phyloP scores from a whole-genome alignment of 2,888 invertebrate species.

The Amaurobius ferox region DNA sequence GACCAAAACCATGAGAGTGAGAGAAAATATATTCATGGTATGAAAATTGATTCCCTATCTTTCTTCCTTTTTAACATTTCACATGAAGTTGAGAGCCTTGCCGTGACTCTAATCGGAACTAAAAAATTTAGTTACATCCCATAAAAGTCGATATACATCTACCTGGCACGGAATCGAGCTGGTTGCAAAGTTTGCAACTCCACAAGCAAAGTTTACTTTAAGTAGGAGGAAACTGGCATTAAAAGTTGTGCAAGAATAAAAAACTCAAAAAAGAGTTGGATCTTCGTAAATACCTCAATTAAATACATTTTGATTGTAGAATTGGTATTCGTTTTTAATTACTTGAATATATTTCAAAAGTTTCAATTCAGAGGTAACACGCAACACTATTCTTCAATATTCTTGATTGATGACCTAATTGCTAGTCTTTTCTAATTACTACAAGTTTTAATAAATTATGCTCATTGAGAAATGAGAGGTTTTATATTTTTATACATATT shows the following conservation, averaged over 20 bases:
- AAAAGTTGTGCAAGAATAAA: not conserved
- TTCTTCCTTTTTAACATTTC: slow-evolving; percentile 42
- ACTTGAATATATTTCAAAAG: no score
- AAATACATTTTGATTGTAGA: not conserved
- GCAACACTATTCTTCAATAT: no score
- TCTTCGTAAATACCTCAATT: not conserved
- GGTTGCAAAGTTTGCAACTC: slow-evolving; percentile 5
- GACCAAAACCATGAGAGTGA: slow-evolving; percentile 44
- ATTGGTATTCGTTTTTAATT: not conserved
- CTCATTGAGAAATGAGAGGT: no score
- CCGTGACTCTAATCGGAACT: slow-evolving; percentile 56
- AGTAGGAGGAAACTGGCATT: no score
- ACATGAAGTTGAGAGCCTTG: slow-evolving; percentile 42
- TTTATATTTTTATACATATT: no score
- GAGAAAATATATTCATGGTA: slow-evolving; percentile 63
- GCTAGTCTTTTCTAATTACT: no score
- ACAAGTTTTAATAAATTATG: no score
- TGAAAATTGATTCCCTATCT: slow-evolving; percentile 69
- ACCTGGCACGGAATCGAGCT: slow-evolving; percentile 40
- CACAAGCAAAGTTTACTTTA: no score
- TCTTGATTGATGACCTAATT: no score
- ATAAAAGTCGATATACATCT: slow-evolving; percentile 54
- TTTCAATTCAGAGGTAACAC: no score
- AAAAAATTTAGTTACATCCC: slow-evolving; percentile 61
- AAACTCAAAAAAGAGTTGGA: not conserved